Conservation (phyloP, 2,888 invertebrate genomes). For the Deilephila elpenor region DNA sequence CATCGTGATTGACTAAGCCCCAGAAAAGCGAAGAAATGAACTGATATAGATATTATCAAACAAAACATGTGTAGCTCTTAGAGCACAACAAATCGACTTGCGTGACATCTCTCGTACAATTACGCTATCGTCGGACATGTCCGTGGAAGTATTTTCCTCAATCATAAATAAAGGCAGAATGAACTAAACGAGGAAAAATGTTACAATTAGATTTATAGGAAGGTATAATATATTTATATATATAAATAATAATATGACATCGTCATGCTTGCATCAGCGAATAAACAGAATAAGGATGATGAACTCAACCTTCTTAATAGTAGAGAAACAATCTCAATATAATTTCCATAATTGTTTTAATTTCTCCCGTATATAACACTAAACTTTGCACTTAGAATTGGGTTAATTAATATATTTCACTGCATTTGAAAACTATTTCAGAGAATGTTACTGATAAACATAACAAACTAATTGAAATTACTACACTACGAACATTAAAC, state of each 20-base stretch:
- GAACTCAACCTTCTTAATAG: no score
- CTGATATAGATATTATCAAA: neutral
- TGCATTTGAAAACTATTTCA: no score
- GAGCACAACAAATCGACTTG: slow-evolving; percentile 1
- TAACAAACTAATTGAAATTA: no score
- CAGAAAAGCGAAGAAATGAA: neutral
- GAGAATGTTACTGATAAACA: no score
- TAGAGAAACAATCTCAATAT: no score
- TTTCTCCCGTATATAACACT: no score
- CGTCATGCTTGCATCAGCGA: no score
- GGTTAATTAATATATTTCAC: no score
- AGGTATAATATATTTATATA: neutral
- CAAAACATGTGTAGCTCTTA: slow-evolving; percentile 2
- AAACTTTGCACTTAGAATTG: no score
- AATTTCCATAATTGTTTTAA: no score
- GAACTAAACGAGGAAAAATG: slow-evolving; percentile 14
- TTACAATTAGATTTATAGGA: neutral
- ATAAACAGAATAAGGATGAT: no score
- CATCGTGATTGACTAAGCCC: no score
- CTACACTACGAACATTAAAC: neutral
- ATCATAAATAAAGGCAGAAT: slow-evolving; percentile 18
- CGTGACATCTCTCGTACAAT: slow-evolving; percentile 7
- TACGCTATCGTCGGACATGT: slow-evolving; percentile 9
- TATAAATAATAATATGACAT: neutral
- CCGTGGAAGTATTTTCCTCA: slow-evolving; percentile 17